A percentile compares a stretch with the other conserved stretches of the same genome.
Conservation (phyloP, 2,797 vertebrate species). For the Urosaurus nigricauda region DNA sequence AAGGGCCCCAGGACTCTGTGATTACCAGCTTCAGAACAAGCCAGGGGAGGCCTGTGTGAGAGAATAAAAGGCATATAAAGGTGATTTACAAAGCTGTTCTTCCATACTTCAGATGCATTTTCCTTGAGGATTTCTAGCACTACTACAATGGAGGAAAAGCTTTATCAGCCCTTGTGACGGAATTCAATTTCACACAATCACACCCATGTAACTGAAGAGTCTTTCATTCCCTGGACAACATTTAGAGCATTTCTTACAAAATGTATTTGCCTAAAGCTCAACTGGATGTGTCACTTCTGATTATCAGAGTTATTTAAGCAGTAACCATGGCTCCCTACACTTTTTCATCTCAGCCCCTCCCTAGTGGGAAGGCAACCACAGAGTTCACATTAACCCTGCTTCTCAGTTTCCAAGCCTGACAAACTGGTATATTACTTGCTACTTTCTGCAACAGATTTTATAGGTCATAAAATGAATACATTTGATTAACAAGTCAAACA, state of each 20-base stretch:
- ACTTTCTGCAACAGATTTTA: slow-evolving; percentile 1
- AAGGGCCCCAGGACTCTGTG: not conserved
- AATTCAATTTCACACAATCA: slow-evolving; percentile 13
- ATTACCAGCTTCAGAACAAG: not conserved
- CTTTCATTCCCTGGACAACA: not conserved
- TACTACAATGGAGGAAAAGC: not conserved
- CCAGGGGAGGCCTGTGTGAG: not conserved
- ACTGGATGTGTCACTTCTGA: slow-evolving; percentile 11
- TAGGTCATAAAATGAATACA: not conserved
- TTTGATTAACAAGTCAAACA: slow-evolving; percentile 30
- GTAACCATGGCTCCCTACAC: not conserved
- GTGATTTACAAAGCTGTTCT: not conserved
- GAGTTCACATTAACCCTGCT: not conserved
- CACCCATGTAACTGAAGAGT: not conserved
- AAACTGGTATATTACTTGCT: slow-evolving; percentile 3
- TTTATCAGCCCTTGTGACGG: not conserved
- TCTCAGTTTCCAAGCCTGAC: not conserved
- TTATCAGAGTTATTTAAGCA: not conserved
- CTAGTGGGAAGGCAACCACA: not conserved
- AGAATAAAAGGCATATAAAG: not conserved
- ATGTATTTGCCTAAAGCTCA: slow-evolving; percentile 8
- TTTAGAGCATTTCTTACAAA: not conserved
- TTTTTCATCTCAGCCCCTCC: slow-evolving; percentile 7
- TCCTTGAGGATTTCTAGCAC: not conserved
- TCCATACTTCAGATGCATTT: not conserved